These are phyloP conservation scores for Maniola jurtina DNA, from an alignment of 1,140 invertebrate species.

Conservation along the genomic window DNA sequence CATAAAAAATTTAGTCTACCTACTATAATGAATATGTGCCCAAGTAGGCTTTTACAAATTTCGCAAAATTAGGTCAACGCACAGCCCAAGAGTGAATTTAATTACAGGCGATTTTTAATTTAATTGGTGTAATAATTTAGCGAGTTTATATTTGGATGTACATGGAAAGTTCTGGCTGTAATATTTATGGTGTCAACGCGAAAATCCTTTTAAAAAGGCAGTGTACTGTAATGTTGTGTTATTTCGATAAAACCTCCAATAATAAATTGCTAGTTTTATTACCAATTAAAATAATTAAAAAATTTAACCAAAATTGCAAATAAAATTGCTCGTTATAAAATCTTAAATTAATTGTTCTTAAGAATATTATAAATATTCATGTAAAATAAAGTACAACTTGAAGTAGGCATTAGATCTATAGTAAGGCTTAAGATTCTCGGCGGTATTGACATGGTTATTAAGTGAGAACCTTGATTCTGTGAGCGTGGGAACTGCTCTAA, in stretches of 20 bases:
- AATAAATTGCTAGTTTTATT: slow-evolving; percentile 2
- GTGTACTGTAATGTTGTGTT: not conserved
- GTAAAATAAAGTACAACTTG: no score
- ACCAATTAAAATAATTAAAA: not conserved
- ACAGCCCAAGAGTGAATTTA: slow-evolving; percentile 14
- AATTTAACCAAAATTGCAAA: not conserved
- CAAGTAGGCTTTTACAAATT: slow-evolving; percentile 1
- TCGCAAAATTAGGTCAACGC: slow-evolving; percentile 17
- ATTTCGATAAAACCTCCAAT: not conserved
- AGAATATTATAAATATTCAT: no score
- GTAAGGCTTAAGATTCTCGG: not conserved
- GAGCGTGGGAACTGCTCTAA: not conserved
- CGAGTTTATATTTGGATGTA: slow-evolving; percentile 18
- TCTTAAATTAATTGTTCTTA: no score
- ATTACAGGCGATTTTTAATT: slow-evolving; percentile 27
- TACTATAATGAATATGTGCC: not conserved
- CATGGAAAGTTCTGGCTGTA: slow-evolving; percentile 16
- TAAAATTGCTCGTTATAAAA: no score
- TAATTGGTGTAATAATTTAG: slow-evolving; percentile 27
- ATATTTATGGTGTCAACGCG: slow-evolving; percentile 5
- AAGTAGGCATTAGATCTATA: no score
- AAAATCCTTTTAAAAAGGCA: slow-evolving; percentile 3
- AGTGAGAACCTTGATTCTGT: not conserved
- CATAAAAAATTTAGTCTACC: not conserved
- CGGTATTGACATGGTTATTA: not conserved